Base-by-base conservation (phyloP, 2,888 invertebrate genomes). In the Mythimna loreyi region DNA sequence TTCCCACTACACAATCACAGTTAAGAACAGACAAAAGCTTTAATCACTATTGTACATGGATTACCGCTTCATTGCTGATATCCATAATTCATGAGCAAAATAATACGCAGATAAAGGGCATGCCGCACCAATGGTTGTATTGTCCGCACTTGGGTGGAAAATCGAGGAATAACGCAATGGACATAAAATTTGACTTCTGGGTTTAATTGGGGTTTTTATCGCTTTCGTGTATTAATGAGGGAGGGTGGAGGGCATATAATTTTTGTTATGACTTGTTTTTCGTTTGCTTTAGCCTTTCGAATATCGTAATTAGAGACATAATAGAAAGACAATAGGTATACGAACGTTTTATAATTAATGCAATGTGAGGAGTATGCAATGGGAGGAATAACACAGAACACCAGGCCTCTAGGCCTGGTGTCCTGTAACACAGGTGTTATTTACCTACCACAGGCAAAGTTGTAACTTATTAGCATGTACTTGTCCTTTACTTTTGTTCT, bases 31-130 rank as follows among this genome's bases (percentile, higher is more conserved):
- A 66, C 66, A 76, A 78, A 69, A 49, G 71, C 53, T 52, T 52
- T 61, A 61, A 80, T 76, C 57, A 64, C 40, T 23, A 64, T 67
- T 71, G 60, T 76, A 30, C 50, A 45, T 28, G 62, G 50, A 75
- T 63, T 67, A 64, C 63, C 66, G 58, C 53, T 52, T 19, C 25
- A 50, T 57, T 69, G 56, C 75, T 45, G 45, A 9, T 64, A 71
- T 80, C 13, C 72, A 78, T 78, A 67, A 78, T 80, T 67, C 64
- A 78, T 80, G 81, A 80, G 58, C 53, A 21, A n/a, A 36, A 78
- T 75, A 65, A 59, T 75, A 65, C 43, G n/a, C 1, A 3, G 49
- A 66, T 69, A 69, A 52, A 80, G 43, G 52, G 60, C 45, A 36
- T 21, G 50, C 49, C 49, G 49, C 49, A 56, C 45, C 43, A 63